Base-by-base conservation (phyloP, 2,888 invertebrate species). In the Suillia variegata region DNA sequence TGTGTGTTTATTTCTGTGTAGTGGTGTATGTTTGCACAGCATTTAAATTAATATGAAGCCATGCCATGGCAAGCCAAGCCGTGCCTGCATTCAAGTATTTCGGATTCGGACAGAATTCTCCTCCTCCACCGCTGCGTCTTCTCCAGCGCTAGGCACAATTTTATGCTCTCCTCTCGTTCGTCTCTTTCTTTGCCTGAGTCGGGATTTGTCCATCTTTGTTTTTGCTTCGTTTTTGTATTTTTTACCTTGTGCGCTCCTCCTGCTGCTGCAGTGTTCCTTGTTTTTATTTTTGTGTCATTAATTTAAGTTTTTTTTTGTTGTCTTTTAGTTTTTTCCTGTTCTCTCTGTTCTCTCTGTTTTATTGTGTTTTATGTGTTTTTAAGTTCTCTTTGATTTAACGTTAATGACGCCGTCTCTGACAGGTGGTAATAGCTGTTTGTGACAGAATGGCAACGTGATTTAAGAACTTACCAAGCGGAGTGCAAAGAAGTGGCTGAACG, bases 21-120 rank as follows among this genome's bases (percentile, higher is more conserved):
- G n/a, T n/a, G n/a, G n/a, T n/a, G n/a, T n/a, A n/a, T n/a, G n/a
- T n/a, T 73, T 75, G 74, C 73, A 66, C 62, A 75, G 77, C 76
- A 77, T 76, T 77, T 75, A 75, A 76, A 76, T 75, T 75, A 75
- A 76, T 76, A 75, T 74, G 74, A 75, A 60, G 66, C 68, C 65
- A 21, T 58, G 62, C 67, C 62, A n/a, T 61, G 62, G 64, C 69
- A 62, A 67, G n/a, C n/a, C n/a, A n/a, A n/a, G n/a, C n/a, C n/a
- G n/a, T n/a, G n/a, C n/a, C n/a, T n/a, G n/a, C n/a, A n/a, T n/a
- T n/a, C n/a, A n/a, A n/a, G n/a, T n/a, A n/a, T n/a, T n/a, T n/a
- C n/a, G n/a, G n/a, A n/a, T n/a, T n/a, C n/a, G n/a, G n/a, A n/a
- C n/a, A n/a, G n/a, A n/a, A n/a, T n/a, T n/a, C n/a, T n/a, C n/a